These are phyloP conservation scores for Camponotus fellah DNA, from an alignment of 2,888 invertebrate genomes.

Conservation along the genomic window DNA sequence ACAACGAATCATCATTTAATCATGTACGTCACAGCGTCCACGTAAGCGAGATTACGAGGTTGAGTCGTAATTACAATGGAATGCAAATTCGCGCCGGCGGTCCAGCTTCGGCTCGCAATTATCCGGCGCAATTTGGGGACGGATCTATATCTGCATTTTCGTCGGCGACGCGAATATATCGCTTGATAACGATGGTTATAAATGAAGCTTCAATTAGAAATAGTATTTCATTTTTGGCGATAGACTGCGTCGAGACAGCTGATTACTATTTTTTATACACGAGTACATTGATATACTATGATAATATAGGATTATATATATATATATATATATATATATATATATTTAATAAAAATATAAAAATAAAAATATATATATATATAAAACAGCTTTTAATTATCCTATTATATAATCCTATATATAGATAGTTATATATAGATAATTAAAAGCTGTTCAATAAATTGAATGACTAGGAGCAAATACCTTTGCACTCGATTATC, in stretches of 20 bases:
- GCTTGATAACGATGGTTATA: not conserved
- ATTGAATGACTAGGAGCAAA: too few relatives aligned
- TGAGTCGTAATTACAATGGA: slow-evolving; percentile 65
- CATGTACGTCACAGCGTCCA: slow-evolving; percentile 35
- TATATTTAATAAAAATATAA: too few relatives aligned
- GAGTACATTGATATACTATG: too few relatives aligned
- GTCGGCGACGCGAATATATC: not conserved
- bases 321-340: too few relatives aligned
- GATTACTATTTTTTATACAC: too few relatives aligned
- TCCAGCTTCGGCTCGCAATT: slow-evolving; percentile 52
- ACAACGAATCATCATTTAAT: not conserved
- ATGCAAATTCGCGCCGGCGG: slow-evolving; percentile 63
- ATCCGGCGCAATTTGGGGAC: slow-evolving; percentile 47
- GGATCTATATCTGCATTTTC: not conserved
- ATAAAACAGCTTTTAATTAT: too few relatives aligned
- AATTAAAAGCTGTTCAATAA: too few relatives aligned
- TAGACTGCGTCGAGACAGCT: not conserved
- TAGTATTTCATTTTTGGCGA: not conserved
- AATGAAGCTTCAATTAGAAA: not conserved
- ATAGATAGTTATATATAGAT: too few relatives aligned
- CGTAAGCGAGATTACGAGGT: slow-evolving; percentile 63
- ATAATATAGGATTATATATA: too few relatives aligned
- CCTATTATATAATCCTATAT: too few relatives aligned
- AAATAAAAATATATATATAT: too few relatives aligned
- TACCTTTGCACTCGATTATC: too few relatives aligned